Conservation (phyloP, 2,797 vertebrate genomes). For the Furcifer pardalis region DNA sequence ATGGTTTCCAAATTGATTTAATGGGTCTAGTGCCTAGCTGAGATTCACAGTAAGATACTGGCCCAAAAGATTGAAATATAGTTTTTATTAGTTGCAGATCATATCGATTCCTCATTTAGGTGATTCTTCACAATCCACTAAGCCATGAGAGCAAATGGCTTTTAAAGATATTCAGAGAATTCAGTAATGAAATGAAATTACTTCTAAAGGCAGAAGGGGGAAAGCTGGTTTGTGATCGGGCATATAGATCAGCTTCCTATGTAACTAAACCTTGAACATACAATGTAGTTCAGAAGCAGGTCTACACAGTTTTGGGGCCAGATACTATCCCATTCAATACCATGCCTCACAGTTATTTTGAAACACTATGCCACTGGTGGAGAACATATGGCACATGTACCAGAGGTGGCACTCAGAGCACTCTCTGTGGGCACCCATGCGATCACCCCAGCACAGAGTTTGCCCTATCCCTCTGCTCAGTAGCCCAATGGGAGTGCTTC, state of each 20-base stretch:
- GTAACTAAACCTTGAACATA: slow-evolving; percentile 12
- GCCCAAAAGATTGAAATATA: background rate
- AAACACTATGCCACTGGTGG: too few species aligned
- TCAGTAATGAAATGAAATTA: slow-evolving; percentile 4
- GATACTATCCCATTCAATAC: slow-evolving; percentile 26
- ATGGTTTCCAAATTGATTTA: too few species aligned
- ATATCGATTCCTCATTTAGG: slow-evolving; percentile 27
- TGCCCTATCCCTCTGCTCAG: too few species aligned
- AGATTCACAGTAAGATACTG: too few species aligned
- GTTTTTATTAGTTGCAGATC: background rate
- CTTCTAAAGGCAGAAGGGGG: background rate
- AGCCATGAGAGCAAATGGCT: background rate
- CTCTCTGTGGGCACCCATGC: too few species aligned
- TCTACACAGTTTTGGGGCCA: slow-evolving; percentile 27
- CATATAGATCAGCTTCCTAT: slow-evolving; percentile 11
- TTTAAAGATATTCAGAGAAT: background rate
- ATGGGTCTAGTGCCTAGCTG: too few species aligned
- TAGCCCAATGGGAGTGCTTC: too few species aligned
- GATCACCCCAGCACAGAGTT: too few species aligned
- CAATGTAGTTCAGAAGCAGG: slow-evolving; percentile 41
- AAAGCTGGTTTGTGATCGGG: background rate
- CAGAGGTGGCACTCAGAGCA: too few species aligned
- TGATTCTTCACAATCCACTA: background rate
- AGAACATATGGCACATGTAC: too few species aligned
- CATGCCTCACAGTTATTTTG: slow-evolving; percentile 54